Base-by-base conservation (phyloP, 2,888 invertebrate genomes). In the Brachypterus glaber region DNA sequence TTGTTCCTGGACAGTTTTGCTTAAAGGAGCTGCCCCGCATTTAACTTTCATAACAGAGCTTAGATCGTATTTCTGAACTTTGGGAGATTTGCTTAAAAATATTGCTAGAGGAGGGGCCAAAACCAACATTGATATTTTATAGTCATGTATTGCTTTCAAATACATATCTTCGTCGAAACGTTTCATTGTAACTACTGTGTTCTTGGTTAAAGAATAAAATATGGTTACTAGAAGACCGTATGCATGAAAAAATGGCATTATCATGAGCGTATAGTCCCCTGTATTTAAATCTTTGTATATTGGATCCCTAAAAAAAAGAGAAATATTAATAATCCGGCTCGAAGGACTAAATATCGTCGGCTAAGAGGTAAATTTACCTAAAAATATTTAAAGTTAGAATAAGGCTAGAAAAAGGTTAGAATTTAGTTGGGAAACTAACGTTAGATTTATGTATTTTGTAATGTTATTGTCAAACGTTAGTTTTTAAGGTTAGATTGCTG, bases 71-170 rank as follows among this genome's bases (percentile, higher is more conserved):
- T 79, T 72, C 9, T 73, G 66, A 4, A 87, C 80, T 24, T 82
- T 62, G 0, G 86, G 84, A 57, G 81, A 77, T 60, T 87, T 86
- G 1, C 83, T 81, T 40, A 90, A 62, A 58, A 87, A 85, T 14
- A 85, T 74, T 58, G 85, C 74, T 24, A 89, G 66, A 1, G 88
- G 84, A 1, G 89, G 89, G 3, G 88, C 89, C 46, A 84, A 62
- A n/a, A 77, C 74, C 2, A 76, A 69, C 62, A 75, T 68, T 43
- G 76, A 72, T 3, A 82, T 70, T 68, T 73, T 76, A 52, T 77
- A 71, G 41, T 76, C 71, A 53, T 83, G 74, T 49, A 87, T 74
- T 1, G 76, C 71, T 45, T 71, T 70, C 21, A 87, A 66, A 56
- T 81, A 86, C 11, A 71, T 59, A 41, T 77, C 69, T 34, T 52